Evolutionary conservation across 2,888 invertebrate species (phyloP), one percentile per base, ranked within the genome.

Genomic region (Stenolophus ochropezus): DNA sequence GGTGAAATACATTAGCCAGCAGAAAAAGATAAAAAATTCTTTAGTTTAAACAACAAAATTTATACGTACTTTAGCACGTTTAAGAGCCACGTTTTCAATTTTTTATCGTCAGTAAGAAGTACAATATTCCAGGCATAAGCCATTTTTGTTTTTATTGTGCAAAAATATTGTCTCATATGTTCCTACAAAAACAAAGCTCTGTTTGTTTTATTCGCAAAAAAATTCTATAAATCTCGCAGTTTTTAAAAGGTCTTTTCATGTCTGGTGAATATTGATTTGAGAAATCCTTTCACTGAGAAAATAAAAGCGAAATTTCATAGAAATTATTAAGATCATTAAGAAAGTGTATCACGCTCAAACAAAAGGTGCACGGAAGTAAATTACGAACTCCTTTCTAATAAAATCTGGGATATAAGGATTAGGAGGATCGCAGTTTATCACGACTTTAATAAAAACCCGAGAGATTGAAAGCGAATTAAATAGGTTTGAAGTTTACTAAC

Each of bases 241-340:
- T 23, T 14, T 23, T 25, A 23, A 23, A 61, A 23, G 61, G 21
- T n/a, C 61, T 61, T 61, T 25, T 61, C 25, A 61, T 1, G 25
- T 25, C 25, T 61, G 61, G 3, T 8, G 11, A 14, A 23, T 25
- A 58, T 58, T 58, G 14, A 27, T 61, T 61, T 58, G n/a, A 5
- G 25, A 23, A 61, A 1, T n/a, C 25, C 25, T 61, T 58, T 25
- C 23, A 25, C 14, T 25, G n/a, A n/a, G 14, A 61, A 58, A 61
- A 61, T 25, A 14, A 21, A 56, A 56, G n/a, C n/a, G 0, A 14
- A 23, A 25, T 4, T 61, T 25, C 25, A n/a, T 4, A 4, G 61
- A 23, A 58, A 58, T 23, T n/a, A 23, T n/a, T 58, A 23, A 58
- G 27, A 69, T 69, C 42, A 69, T 69, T 61, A 69, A 18, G 65